Evolutionary conservation across 1,140 invertebrate genomes (phyloP).

Genomic region (Steinernema feltiae): DNA sequence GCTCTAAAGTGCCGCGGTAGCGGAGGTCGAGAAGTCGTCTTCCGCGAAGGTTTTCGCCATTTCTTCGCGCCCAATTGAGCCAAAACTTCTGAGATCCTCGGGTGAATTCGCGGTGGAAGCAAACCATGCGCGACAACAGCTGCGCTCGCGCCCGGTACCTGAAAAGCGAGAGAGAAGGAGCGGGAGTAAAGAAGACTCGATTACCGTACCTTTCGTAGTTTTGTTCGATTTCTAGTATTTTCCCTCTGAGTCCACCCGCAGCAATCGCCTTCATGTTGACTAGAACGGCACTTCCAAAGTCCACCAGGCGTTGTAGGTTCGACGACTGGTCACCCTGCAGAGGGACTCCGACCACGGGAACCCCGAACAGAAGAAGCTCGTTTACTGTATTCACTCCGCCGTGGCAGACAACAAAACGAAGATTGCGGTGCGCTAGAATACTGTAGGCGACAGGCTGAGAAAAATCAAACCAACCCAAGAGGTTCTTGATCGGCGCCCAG

Average conservation of each 20-base stretch:
- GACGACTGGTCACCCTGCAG: slow-evolving; percentile 46
- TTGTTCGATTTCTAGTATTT: background rate
- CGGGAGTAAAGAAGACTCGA: background rate
- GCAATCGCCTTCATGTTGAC: slow-evolving; percentile 13
- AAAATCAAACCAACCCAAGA: slow-evolving; percentile 33
- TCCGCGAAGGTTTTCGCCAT: slow-evolving; percentile 20
- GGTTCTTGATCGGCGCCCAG: slow-evolving; percentile 51
- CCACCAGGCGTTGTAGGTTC: slow-evolving; percentile 26
- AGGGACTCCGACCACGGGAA: slow-evolving; percentile 49
- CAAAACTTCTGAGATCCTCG: slow-evolving; percentile 26
- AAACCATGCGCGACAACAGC: slow-evolving; percentile 24
- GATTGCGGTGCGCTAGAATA: slow-evolving; percentile 46
- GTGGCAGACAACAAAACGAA: slow-evolving; percentile 46
- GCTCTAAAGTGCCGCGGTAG: background rate
- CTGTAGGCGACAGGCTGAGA: background rate
- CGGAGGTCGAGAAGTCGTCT: background rate
- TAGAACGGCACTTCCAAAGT: slow-evolving; percentile 23
- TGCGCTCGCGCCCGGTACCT: slow-evolving; percentile 20
- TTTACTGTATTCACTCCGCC: slow-evolving; percentile 53
- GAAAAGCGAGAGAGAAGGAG: background rate
- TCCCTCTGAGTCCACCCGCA: background rate
- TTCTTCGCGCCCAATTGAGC: slow-evolving; percentile 26
- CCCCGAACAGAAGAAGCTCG: slow-evolving; percentile 50
- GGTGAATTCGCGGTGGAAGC: slow-evolving; percentile 17
- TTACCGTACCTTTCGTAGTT: slow-evolving; percentile 19